Evolutionary conservation across 1,140 invertebrate genomes (phyloP), one percentile per base, ranked within the genome.

Genomic region (Pemphigus obesinymphae): DNA sequence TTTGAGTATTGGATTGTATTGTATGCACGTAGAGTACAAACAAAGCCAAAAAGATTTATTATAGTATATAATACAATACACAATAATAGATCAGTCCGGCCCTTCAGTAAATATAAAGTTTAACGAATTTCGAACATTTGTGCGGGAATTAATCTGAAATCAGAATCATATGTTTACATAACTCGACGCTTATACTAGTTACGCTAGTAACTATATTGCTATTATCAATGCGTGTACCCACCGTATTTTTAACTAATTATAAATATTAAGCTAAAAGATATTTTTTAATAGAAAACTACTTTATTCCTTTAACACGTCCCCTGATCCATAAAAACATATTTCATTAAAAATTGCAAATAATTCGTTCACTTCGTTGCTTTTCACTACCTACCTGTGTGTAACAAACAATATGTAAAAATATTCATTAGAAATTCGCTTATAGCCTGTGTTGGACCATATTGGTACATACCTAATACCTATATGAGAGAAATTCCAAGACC

Each of bases 341-440:
- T 68, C 20, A 37, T 66, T 66, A 66, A 20, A 66, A 23, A 70
- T 26, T 29, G 23, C 40, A 45, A 73, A 73, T n/a, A 53, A n/a
- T 53, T n/a, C 17, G 29, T 31, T 31, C 20, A 50, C 20, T 31
- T 75, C 45, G 45, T 75, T 53, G 53, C n/a, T 34, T 37, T 75
- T 75, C 29, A 6, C 13, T 13, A n/a, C n/a, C n/a, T n/a, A n/a
- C n/a, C n/a, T n/a, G 20, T 23, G 68, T 31, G 37, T 75, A 75
- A 53, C 72, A 11, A 45, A 1, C 45, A 34, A 75, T 45, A n/a
- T 23, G 20, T 53, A 53, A 70, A 29, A 45, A 70, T 45, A 70
- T 70, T 70, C 40, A 45, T 70, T 70, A 70, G 45, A 70, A 70
- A 70, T n/a, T n/a, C 29, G 40, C 37, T 70, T 13, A 45, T 45